phyloP scores from a whole-genome alignment of 37 sponge, comb jelly and placozoan species.

The Ianthella basta region DNA sequence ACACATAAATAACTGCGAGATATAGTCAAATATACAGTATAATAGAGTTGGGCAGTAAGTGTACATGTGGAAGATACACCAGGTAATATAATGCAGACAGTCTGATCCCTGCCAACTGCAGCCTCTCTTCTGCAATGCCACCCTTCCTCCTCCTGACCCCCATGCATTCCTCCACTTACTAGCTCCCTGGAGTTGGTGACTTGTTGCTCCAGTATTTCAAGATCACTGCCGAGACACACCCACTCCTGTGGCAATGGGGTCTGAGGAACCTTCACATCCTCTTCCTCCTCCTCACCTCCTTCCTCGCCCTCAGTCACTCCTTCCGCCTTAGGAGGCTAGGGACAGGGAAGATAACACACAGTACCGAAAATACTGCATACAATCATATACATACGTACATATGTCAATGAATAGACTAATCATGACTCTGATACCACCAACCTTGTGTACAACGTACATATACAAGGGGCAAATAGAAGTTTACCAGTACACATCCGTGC shows the following conservation, averaged over 20 bases:
- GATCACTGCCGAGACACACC: slow-evolving; percentile 85
- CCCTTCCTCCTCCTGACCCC: no score
- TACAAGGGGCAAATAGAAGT: no score
- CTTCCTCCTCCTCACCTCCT: slow-evolving; percentile 66
- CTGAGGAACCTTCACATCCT: slow-evolving; percentile 60
- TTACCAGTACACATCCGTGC: no score
- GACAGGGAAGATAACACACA: not conserved
- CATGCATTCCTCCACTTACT: slow-evolving; percentile 43
- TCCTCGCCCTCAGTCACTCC: slow-evolving; percentile 38
- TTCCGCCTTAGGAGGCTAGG: slow-evolving; percentile 60
- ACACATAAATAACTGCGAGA: no score
- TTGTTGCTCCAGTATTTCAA: slow-evolving; percentile 73
- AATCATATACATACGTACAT: not conserved
- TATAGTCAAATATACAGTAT: no score
- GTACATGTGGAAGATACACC: no score
- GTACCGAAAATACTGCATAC: not conserved
- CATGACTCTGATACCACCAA: no score
- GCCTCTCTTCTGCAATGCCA: not conserved
- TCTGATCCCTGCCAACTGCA: no score
- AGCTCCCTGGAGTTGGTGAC: slow-evolving; percentile 62
- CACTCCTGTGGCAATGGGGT: slow-evolving; percentile 88
- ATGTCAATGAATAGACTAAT: no score
- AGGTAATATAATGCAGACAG: no score
- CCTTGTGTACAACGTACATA: no score
- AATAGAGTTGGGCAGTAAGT: no score